A percentile compares a stretch with the other conserved stretches of the same genome.
phyloP scores from a whole-genome alignment of 1,140 invertebrate genomes.

The Hormaphis cornu region DNA sequence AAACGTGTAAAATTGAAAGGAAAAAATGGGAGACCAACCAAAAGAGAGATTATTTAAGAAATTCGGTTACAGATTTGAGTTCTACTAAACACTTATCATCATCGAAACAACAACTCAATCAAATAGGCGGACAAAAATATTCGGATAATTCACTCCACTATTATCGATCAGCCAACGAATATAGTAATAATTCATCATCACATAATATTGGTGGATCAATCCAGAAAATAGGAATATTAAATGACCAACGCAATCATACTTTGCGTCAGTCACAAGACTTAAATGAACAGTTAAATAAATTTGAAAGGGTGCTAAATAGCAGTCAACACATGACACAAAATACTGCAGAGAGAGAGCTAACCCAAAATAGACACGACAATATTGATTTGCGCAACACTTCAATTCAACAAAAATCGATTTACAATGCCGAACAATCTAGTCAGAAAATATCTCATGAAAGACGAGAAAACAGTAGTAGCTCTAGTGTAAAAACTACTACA shows the following conservation, averaged over 20 bases:
- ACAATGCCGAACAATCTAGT: neutral
- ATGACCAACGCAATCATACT: neutral
- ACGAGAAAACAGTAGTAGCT: neutral
- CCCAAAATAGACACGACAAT: neutral
- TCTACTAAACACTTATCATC: neutral
- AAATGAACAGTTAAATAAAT: neutral
- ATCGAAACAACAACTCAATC: neutral
- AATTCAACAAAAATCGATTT: neutral
- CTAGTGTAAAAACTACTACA: neutral
- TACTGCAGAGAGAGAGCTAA: neutral
- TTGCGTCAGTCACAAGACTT: neutral
- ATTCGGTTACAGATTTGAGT: neutral
- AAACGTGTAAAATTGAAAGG: neutral
- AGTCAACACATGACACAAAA: too few relatives aligned
- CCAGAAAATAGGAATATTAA: neutral
- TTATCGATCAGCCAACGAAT: neutral
- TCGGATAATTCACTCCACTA: neutral
- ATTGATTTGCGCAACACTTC: neutral
- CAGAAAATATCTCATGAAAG: neutral
- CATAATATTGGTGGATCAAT: neutral
- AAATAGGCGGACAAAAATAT: neutral
- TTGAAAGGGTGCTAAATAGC: neutral
- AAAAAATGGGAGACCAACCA: slow-evolving; percentile 13
- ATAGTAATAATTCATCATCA: neutral
- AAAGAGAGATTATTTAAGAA: slow-evolving; percentile 11